phyloP scores from a whole-genome alignment of 2,113 vertebrate genomes.

The Mirounga angustirostris region DNA sequence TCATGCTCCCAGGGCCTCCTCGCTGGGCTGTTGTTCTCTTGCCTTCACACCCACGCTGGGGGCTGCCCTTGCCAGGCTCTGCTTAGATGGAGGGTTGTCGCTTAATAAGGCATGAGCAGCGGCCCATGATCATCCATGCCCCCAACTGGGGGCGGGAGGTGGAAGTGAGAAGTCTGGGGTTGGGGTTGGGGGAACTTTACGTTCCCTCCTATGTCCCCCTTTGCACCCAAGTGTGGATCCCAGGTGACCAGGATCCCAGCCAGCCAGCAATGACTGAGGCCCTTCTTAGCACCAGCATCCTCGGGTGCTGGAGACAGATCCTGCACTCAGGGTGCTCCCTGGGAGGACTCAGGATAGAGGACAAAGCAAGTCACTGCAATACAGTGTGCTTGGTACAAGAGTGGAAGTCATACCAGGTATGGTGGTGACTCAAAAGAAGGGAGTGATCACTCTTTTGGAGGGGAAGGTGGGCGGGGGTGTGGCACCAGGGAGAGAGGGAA shows the following conservation, averaged over 20 bases:
- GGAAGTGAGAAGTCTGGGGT: neutral
- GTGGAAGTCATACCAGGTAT: neutral
- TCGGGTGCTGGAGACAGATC: neutral
- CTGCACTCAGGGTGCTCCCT: neutral
- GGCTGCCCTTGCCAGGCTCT: no score
- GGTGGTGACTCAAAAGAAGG: neutral
- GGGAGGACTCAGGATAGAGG: neutral
- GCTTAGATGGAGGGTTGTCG: neutral
- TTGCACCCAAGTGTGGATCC: neutral
- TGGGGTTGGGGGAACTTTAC: no score
- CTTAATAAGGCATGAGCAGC: neutral
- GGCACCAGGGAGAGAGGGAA: no score
- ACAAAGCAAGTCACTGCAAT: neutral
- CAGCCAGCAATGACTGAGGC: neutral
- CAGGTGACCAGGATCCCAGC: neutral
- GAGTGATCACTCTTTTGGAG: neutral
- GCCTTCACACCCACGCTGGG: neutral
- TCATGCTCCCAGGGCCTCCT: neutral
- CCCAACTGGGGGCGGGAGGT: neutral
- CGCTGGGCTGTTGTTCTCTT: neutral
- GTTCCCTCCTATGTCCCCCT: neutral
- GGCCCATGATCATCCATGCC: neutral
- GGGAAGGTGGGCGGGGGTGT: no score
- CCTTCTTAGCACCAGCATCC: neutral
- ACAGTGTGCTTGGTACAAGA: neutral